Conservation (phyloP, 2,797 vertebrate species). For the Aselliscus stoliczkanus region DNA sequence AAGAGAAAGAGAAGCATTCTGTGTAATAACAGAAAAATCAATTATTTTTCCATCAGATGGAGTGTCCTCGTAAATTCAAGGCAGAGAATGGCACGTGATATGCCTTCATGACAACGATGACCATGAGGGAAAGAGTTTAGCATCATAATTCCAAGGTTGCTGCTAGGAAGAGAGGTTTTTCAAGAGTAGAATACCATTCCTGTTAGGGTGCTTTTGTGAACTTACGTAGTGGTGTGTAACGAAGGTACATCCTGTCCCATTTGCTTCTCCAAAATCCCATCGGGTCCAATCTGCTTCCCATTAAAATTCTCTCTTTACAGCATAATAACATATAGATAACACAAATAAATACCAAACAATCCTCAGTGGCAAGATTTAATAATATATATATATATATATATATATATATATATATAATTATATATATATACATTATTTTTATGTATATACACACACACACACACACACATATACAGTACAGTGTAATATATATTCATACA, state of each 20-base stretch:
- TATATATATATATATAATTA: too few species aligned
- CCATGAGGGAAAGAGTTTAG: not conserved
- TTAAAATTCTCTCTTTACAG: conserved; percentile 15
- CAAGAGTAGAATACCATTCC: not conserved
- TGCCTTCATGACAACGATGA: not conserved
- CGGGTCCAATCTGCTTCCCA: not conserved
- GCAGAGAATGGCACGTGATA: not conserved
- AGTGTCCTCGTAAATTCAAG: conserved; percentile 20
- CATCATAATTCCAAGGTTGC: not conserved
- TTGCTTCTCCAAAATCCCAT: not conserved
- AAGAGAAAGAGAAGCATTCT: not conserved
- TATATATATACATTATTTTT: too few species aligned
- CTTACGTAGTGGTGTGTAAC: not conserved
- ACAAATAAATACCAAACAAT: not conserved
- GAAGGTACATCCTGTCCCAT: not conserved
- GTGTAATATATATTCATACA: not conserved
- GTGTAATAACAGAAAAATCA: not conserved
- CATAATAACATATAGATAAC: not conserved
- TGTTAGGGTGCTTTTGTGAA: not conserved
- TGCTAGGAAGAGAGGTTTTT: not conserved
- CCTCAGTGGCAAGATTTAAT: not conserved
- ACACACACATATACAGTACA: not conserved
- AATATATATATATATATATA: not conserved
- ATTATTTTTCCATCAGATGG: conserved; percentile 31
- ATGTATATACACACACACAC: too few species aligned